These are phyloP conservation scores for Odontesthes bonariensis DNA, from an alignment of 2,113 vertebrate species.

Conservation along the genomic window DNA sequence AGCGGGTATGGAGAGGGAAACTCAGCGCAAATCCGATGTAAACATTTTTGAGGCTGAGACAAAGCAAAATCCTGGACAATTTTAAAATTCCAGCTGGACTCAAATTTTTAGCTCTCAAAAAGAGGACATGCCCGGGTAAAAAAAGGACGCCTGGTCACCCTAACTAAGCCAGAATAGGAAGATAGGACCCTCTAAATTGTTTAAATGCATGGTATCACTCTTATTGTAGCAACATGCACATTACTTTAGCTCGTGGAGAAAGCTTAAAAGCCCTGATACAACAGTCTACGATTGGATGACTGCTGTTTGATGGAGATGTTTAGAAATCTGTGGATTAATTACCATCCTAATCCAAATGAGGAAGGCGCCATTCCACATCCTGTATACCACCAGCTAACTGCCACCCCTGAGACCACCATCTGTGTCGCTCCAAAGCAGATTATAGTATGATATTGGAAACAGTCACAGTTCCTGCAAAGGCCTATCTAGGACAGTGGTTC, in stretches of 20 bases:
- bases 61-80: too few relatives aligned
- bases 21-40: too few relatives aligned
- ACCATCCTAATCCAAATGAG: constrained; percentile 33
- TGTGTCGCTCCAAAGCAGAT: constrained; percentile 46
- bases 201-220: background rate
- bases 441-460: constrained; percentile 47
- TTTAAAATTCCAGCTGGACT: too few relatives aligned
- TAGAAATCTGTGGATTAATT: constrained; percentile 38
- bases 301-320: constrained; percentile 16
- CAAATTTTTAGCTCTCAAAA: too few relatives aligned
- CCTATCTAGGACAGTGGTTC: constrained; percentile 57
- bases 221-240: background rate
- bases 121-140: too few relatives aligned
- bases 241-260: background rate
- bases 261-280: background rate
- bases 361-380: constrained; percentile 14
- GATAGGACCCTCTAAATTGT: background rate
- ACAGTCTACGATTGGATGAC: background rate
- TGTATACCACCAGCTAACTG: constrained; percentile 54
- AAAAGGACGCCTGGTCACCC: too few relatives aligned
- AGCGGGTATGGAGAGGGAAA: too few relatives aligned
- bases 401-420: constrained; percentile 49
- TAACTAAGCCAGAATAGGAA: background rate
- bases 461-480: constrained; percentile 30
- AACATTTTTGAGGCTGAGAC: too few relatives aligned